Percentiles rank a stretch among this genome's conserved stretches.
Conservation (phyloP, 2,888 invertebrate genomes). For the Drosophila fungiperda region DNA sequence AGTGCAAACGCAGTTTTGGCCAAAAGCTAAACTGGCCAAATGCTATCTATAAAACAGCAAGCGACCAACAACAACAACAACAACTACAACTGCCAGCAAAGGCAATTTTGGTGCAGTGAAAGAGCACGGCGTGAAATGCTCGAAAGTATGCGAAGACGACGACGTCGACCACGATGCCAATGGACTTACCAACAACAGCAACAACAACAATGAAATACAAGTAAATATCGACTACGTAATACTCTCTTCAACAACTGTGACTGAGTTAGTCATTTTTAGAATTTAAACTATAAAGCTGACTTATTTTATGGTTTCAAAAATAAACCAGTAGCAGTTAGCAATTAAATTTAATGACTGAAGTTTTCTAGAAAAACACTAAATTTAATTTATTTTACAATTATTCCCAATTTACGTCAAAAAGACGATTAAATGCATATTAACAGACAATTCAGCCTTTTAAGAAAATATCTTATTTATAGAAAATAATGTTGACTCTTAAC, state of each 20-base stretch:
- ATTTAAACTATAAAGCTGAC: background rate
- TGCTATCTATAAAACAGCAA: conserved; percentile 55
- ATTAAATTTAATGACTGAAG: background rate
- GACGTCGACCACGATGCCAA: conserved; percentile 21
- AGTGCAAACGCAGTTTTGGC: conserved; percentile 37
- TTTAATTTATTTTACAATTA: background rate
- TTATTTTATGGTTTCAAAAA: background rate
- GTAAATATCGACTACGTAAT: background rate
- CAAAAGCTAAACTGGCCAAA: conserved; percentile 45
- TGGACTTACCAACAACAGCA: conserved; percentile 29
- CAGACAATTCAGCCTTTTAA: background rate
- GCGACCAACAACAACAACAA: conserved; percentile 25
- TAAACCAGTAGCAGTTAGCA: background rate
- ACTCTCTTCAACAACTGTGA: background rate
- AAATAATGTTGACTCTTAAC: background rate
- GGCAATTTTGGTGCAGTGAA: conserved; percentile 54
- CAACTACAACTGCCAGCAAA: conserved; percentile 33
- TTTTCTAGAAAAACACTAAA: background rate
- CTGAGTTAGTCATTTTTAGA: background rate
- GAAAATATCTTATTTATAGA: background rate
- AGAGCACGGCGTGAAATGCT: conserved; percentile 67
- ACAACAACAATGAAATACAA: background rate
- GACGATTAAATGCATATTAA: background rate
- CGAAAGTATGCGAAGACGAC: conserved; percentile 50
- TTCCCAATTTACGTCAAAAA: background rate